phyloP scores from a whole-genome alignment of 37 sponge, comb jelly and placozoan genomes.

The Ianthella basta region DNA sequence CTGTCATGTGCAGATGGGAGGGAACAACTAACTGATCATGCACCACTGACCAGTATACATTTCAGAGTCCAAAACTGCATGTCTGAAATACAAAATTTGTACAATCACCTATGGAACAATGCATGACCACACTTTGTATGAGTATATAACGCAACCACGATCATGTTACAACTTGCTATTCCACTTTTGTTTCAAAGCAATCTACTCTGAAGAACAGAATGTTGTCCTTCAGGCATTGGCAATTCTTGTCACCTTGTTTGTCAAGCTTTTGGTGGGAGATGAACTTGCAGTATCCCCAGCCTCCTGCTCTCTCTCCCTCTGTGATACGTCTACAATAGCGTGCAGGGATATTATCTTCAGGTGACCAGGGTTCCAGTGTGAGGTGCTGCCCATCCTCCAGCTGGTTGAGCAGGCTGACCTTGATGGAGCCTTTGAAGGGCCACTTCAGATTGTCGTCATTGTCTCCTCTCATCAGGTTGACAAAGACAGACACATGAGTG shows the following conservation, averaged over 20 bases:
- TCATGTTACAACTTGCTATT: too few species aligned
- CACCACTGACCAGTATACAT: too few species aligned
- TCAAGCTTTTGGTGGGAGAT: slow-evolving; percentile 38
- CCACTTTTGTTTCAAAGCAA: too few species aligned
- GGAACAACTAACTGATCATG: too few species aligned
- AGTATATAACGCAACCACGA: too few species aligned
- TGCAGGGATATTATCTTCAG: neutral
- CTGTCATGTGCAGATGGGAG: too few species aligned
- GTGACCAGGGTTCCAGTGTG: neutral
- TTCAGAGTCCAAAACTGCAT: too few species aligned
- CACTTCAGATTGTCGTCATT: slow-evolving; percentile 51
- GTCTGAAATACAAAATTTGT: too few species aligned
- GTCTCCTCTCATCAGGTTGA: slow-evolving; percentile 55
- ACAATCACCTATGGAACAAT: too few species aligned
- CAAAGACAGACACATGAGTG: slow-evolving; percentile 47
- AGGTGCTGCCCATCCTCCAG: slow-evolving; percentile 37
- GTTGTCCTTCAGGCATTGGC: slow-evolving; percentile 48
- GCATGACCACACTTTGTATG: too few species aligned
- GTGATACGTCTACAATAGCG: neutral
- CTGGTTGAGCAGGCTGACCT: slow-evolving; percentile 59
- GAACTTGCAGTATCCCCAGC: slow-evolving; percentile 47
- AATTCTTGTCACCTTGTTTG: slow-evolving; percentile 42
- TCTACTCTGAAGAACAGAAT: slow-evolving; percentile 47
- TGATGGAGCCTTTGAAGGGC: slow-evolving; percentile 56
- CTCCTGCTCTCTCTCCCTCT: slow-evolving; percentile 17